Conservation (phyloP, 2,797 vertebrate species). For the Apodemus agrarius region DNA sequence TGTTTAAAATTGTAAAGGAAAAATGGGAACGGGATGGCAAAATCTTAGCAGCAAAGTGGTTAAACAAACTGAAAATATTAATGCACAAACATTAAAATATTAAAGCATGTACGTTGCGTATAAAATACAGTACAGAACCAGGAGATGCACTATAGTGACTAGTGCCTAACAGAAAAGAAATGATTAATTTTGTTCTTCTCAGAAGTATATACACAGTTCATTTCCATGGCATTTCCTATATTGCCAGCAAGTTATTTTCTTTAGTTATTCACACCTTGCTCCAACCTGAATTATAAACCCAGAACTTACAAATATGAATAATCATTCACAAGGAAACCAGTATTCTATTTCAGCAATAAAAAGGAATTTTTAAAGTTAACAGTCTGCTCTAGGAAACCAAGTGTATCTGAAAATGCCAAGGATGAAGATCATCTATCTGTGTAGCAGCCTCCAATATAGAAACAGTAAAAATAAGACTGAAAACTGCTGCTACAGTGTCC, state of each 20-base stretch:
- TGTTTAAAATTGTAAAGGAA: slow-evolving; percentile 83
- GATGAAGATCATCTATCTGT: slow-evolving; percentile 82
- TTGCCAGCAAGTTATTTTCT: slow-evolving; percentile 97
- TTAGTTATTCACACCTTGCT: slow-evolving; percentile 91
- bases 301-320: slow-evolving; percentile 86
- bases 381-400: slow-evolving; percentile 87
- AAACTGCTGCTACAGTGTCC: slow-evolving; percentile 89
- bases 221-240: slow-evolving; percentile 89
- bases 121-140: slow-evolving; percentile 96
- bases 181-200: slow-evolving; percentile 91
- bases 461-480: slow-evolving; percentile 89
- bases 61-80: slow-evolving; percentile 94
- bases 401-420: slow-evolving; percentile 84
- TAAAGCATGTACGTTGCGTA: slow-evolving; percentile 94
- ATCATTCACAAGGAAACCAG: slow-evolving; percentile 80
- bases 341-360: slow-evolving; percentile 76
- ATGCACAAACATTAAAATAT: slow-evolving; percentile 89
- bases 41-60: slow-evolving; percentile 95
- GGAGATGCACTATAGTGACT: slow-evolving; percentile 92
- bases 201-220: slow-evolving; percentile 88
- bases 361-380: slow-evolving; percentile 86
- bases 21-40: slow-evolving; percentile 81
- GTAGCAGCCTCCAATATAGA: slow-evolving; percentile 93
- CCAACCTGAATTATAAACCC: slow-evolving; percentile 89
- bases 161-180: slow-evolving; percentile 91